Evolutionary conservation across 1,140 invertebrate species (phyloP), one percentile per base, ranked within the genome.

Genomic region (Euwallacea fornicatus): DNA sequence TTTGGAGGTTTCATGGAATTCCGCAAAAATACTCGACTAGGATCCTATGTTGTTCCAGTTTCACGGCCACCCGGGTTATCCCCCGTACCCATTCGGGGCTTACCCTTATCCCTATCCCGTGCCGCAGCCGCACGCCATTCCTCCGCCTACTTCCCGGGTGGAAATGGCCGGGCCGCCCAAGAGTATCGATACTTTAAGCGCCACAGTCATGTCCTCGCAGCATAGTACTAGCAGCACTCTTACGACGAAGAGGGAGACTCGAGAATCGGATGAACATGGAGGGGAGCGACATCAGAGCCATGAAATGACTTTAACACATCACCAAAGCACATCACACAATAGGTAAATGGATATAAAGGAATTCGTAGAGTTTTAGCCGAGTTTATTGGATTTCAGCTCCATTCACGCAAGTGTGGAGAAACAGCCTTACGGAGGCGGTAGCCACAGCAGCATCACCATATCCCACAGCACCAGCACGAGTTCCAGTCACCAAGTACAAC

Each of bases 101-200:
- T 87, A 86, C 78, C 84, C 86, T n/a, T 91, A 90, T 82, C 85
- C 90, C 0, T 90, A 90, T 75, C 88, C 90, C 1, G 84, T 90
- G 61, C 89, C 89, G 15, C 90, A 87, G 76, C 87, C 87, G 7
- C 88, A 91, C 75, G 88, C 90, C 0, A 89, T 90, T 73, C 90
- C 90, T 21, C 89, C 89, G 2, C 89, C 90, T 74, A 82, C 88
- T 6, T 73, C 74, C 13, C 71, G 76, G 15, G 72, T 84, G 85
- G 53, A 82, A 84, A 10, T 75, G 44, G 53, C 16, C 15, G 70
- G 60, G n/a, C 72, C 66, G 8, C 75, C 69, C 42, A 86, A 81
- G 42, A 80, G 83, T 42, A 85, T 85, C 43, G 86, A 90, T 67
- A 89, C 89, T 71, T 75, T 71, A 6, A 88, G 86, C 8, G 87